phyloP scores from a whole-genome alignment of 2,888 invertebrate genomes.

The Nematopogon swammerdamellus region DNA sequence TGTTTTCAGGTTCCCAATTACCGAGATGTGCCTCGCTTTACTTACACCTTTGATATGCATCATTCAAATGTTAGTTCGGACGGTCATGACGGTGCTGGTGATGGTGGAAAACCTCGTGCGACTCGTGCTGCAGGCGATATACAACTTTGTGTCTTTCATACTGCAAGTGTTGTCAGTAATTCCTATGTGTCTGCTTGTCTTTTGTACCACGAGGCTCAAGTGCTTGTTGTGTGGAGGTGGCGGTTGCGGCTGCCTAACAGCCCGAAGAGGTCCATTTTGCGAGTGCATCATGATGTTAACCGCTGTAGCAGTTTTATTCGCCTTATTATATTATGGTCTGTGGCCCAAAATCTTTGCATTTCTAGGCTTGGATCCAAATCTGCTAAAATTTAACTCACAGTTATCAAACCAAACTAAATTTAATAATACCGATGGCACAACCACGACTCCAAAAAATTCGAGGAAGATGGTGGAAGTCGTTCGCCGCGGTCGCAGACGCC shows the following conservation, averaged over 20 bases:
- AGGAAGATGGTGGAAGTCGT: no score
- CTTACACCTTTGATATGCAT: conserved; percentile 28
- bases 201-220: conserved; percentile 29
- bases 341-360: no score
- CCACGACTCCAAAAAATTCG: no score
- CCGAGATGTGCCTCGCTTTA: conserved; percentile 18
- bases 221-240: conserved; percentile 39
- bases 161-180: conserved; percentile 35
- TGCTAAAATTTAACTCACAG: no score
- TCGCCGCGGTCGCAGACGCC: no score
- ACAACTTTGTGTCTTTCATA: conserved; percentile 37
- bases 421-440: no score
- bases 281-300: conserved; percentile 34
- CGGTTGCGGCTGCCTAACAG: conserved; percentile 29
- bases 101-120: conserved; percentile 39
- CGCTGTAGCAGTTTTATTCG: conserved; percentile 27
- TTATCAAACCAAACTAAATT: no score
- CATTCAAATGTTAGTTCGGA: conserved; percentile 36
- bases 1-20: no score
- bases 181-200: conserved; percentile 35
- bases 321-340: conserved; percentile 19
- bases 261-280: conserved; percentile 21
- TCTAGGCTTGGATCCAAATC: no score
- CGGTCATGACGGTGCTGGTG: conserved; percentile 37
- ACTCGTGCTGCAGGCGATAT: conserved; percentile 34